Conservation (phyloP, 2,888 invertebrate genomes). For the Cephus rjabovi region DNA sequence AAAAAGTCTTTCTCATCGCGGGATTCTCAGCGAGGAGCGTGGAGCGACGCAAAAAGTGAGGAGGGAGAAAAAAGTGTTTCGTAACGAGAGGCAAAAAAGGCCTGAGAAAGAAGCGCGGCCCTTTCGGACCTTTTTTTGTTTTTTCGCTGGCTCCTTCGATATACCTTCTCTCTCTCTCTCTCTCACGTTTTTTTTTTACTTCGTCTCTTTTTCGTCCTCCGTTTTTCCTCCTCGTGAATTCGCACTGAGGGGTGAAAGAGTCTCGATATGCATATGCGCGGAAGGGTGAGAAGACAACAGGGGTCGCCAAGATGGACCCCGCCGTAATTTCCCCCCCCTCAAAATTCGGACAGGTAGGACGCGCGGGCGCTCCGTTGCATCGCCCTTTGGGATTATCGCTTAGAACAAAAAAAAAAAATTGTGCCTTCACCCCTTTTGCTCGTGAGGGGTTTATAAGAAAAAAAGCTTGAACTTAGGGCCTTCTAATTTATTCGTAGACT, state of each 20-base stretch:
- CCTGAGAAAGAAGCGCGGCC: constrained; percentile 20
- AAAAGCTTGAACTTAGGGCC: not conserved
- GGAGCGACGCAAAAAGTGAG: constrained; percentile 12
- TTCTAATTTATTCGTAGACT: constrained; percentile 9
- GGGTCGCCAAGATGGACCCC: constrained; percentile 2
- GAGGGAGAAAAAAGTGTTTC: not conserved
- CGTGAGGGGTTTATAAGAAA: not conserved
- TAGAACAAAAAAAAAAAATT: constrained; percentile 39
- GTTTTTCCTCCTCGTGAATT: not conserved
- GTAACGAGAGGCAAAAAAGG: constrained; percentile 11
- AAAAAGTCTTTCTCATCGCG: constrained; percentile 9
- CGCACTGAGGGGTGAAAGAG: constrained; percentile 25
- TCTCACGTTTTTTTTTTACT: not conserved
- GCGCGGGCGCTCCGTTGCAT: constrained; percentile 49
- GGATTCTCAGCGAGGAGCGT: constrained; percentile 18
- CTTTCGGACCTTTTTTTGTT: constrained; percentile 5
- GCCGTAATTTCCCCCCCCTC: not conserved
- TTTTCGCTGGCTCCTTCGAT: constrained; percentile 3
- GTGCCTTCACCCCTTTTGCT: not conserved
- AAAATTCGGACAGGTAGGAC: constrained; percentile 9
- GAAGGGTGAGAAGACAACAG: constrained; percentile 4
- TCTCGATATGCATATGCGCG: constrained; percentile 38
- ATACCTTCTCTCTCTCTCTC: not conserved
- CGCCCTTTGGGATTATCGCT: constrained; percentile 50
- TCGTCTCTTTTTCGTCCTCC: not conserved